phyloP scores from a whole-genome alignment of 2,888 invertebrate genomes.

The Amphipyra tragopoginis region DNA sequence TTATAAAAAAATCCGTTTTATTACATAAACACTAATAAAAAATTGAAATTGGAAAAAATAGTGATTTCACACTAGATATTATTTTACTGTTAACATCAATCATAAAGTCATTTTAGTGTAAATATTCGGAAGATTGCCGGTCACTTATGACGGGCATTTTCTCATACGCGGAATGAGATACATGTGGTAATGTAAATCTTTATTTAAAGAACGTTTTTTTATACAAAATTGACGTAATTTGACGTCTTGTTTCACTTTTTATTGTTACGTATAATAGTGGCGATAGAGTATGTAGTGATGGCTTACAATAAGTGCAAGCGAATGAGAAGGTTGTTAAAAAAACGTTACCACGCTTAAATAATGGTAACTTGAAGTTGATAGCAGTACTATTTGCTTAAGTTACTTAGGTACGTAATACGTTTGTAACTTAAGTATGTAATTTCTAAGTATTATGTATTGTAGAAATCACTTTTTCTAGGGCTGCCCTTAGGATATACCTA shows the following conservation, averaged over 20 bases:
- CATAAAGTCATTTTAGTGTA: slow-evolving; percentile 57
- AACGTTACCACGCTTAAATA: too few relatives aligned
- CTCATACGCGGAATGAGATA: slow-evolving; percentile 27
- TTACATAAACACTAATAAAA: slow-evolving; percentile 30
- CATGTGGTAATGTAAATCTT: slow-evolving; percentile 25
- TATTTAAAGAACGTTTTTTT: slow-evolving; percentile 13
- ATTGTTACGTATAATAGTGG: background rate
- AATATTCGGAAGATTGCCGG: slow-evolving; percentile 48
- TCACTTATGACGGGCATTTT: slow-evolving; percentile 39
- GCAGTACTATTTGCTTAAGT: too few relatives aligned
- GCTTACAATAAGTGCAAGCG: too few relatives aligned
- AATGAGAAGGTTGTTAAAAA: too few relatives aligned
- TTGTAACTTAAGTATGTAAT: too few relatives aligned
- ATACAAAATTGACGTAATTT: slow-evolving; percentile 9
- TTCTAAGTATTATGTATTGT: too few relatives aligned
- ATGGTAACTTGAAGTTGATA: too few relatives aligned
- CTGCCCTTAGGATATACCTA: too few relatives aligned
- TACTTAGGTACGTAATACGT: too few relatives aligned
- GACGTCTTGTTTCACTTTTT: slow-evolving; percentile 9
- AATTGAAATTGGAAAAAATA: slow-evolving; percentile 19
- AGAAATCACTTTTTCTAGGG: too few relatives aligned
- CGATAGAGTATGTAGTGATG: background rate
- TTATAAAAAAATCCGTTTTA: slow-evolving; percentile 22
- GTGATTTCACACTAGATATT: slow-evolving; percentile 36
- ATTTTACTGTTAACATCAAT: slow-evolving; percentile 58